Conservation (phyloP, 2,888 invertebrate genomes). For the Disparrhopalites patrizii region DNA sequence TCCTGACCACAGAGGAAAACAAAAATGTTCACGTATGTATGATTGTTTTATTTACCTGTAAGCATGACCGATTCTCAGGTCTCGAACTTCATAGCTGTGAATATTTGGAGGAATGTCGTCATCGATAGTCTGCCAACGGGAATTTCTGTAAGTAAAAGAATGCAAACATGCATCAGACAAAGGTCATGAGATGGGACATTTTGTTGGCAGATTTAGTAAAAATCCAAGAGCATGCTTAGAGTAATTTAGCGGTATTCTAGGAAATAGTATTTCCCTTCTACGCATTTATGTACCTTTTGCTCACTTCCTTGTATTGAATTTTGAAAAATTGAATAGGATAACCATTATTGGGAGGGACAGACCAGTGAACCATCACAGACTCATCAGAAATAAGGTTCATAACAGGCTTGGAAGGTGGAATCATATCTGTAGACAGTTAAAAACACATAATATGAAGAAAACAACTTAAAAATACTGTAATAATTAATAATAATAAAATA, state of each 20-base stretch:
- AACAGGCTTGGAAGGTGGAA: constrained; percentile 82
- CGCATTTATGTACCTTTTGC: constrained; percentile 46
- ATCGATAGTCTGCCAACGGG: constrained; percentile 73
- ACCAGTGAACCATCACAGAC: constrained; percentile 90
- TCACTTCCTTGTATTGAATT: constrained; percentile 61
- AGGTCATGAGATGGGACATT: too few relatives aligned
- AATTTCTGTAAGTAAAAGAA: constrained; percentile 44
- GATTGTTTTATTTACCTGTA: constrained; percentile 58
- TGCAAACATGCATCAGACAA: too few relatives aligned
- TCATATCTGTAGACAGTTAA: constrained; percentile 55
- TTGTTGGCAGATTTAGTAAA: too few relatives aligned
- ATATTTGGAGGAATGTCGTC: constrained; percentile 74
- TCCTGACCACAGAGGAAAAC: too few relatives aligned
- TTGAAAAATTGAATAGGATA: constrained; percentile 83
- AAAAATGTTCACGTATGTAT: too few relatives aligned
- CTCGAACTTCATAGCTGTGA: constrained; percentile 71
- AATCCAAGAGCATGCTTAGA: too few relatives aligned
- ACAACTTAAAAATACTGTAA: neutral
- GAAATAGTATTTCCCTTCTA: neutral
- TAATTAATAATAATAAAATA: neutral
- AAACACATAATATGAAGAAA: constrained; percentile 8
- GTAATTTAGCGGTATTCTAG: too few relatives aligned
- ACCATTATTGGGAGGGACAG: constrained; percentile 70
- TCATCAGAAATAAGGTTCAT: constrained; percentile 81
- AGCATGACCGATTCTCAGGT: constrained; percentile 67